Percentiles rank a stretch among this genome's conserved stretches.
These are phyloP conservation scores for Dioctria rufipes DNA, from an alignment of 2,888 invertebrate genomes.

Conservation along the genomic window DNA sequence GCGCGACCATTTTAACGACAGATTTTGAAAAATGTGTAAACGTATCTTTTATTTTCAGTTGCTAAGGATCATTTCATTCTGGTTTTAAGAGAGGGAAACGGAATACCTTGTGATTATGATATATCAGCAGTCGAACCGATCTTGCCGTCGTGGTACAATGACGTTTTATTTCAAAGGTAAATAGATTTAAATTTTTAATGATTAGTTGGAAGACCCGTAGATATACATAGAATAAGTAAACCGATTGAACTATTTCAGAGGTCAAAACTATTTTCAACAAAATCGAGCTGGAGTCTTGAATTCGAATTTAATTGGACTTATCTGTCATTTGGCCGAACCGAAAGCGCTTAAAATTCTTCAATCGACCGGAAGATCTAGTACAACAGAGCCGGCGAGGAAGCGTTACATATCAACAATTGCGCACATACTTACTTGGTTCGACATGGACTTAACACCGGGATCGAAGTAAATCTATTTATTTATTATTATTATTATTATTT, in stretches of 20 bases:
- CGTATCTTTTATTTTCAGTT: slow-evolving; percentile 37
- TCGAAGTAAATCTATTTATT: slow-evolving; percentile 72
- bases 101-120: slow-evolving; percentile 56
- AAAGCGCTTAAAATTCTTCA: slow-evolving; percentile 78
- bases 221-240: neutral
- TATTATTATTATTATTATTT: neutral
- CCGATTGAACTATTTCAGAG: slow-evolving; percentile 71
- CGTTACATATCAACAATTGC: slow-evolving; percentile 82
- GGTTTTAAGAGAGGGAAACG: slow-evolving; percentile 6
- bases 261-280: slow-evolving; percentile 78
- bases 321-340: slow-evolving; percentile 79
- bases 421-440: slow-evolving; percentile 84
- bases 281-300: slow-evolving; percentile 78
- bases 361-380: slow-evolving; percentile 78
- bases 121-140: slow-evolving; percentile 12
- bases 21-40: neutral
- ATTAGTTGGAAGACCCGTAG: no score
- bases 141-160: slow-evolving; percentile 60
- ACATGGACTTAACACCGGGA: slow-evolving; percentile 77
- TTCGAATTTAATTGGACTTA: slow-evolving; percentile 80
- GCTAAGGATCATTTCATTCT: slow-evolving; percentile 49
- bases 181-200: neutral
- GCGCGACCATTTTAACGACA: no score
- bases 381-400: slow-evolving; percentile 76
- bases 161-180: slow-evolving; percentile 59